Percentiles rank a stretch among this genome's conserved stretches.
phyloP scores from a whole-genome alignment of 1,140 invertebrate genomes.

The Micrasema longulum region DNA sequence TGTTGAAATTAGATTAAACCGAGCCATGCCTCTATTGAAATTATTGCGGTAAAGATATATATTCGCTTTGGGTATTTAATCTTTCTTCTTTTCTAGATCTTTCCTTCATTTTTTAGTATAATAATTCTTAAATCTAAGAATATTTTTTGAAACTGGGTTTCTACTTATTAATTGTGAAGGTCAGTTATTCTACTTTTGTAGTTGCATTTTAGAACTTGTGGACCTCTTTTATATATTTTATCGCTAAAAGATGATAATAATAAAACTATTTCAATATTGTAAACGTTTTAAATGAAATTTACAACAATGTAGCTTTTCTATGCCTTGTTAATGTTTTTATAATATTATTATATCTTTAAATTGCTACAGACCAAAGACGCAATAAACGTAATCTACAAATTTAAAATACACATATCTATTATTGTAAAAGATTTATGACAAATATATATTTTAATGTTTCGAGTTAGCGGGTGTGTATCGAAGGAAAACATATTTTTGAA shows the following conservation, averaged over 20 bases:
- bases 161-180: too few relatives aligned
- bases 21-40: conserved; percentile 35
- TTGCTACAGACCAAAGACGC: conserved; percentile 41
- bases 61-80: conserved; percentile 31
- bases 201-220: conserved; percentile 37
- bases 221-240: conserved; percentile 18
- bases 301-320: conserved; percentile 39
- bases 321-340: conserved; percentile 41
- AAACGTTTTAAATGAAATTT: conserved; percentile 34
- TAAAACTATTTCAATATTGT: conserved; percentile 19
- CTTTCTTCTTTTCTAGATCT: conserved; percentile 28
- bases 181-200: conserved; percentile 26
- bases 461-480: conserved; percentile 12
- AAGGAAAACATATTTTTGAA: conserved; percentile 35
- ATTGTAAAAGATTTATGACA: conserved; percentile 30
- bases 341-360: conserved; percentile 38
- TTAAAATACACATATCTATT: conserved; percentile 39
- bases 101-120: conserved; percentile 25
- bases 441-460: conserved; percentile 17
- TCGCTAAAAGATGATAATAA: conserved; percentile 31
- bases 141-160: too few relatives aligned
- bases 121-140: background rate
- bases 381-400: conserved; percentile 29
- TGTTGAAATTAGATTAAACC: conserved; percentile 42
- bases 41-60: conserved; percentile 27